Conservation (phyloP, 2,888 invertebrate genomes). For the Tryphoninae sp. region DNA sequence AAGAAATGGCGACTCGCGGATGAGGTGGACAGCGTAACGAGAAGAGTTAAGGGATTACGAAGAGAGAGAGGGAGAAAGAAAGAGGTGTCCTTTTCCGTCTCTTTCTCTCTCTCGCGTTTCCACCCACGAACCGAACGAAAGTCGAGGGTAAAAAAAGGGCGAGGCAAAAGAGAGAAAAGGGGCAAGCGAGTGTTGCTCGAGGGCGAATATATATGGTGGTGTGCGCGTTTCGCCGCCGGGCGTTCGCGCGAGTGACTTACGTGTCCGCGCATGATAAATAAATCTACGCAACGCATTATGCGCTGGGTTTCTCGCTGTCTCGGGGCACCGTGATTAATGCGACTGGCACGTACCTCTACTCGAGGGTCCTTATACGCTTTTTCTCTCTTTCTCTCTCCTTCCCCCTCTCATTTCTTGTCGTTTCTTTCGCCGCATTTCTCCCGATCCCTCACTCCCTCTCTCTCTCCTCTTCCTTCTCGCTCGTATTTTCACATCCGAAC, state of each 20-base stretch:
- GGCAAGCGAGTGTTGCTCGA: neutral
- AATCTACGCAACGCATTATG: conserved; percentile 77
- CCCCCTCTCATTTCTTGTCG: conserved; percentile 3
- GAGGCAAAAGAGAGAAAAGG: neutral
- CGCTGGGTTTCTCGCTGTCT: conserved; percentile 74
- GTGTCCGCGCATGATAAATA: conserved; percentile 77
- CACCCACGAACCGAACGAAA: conserved; percentile 30
- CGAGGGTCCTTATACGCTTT: conserved; percentile 38
- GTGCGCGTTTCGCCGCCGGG: conserved; percentile 63
- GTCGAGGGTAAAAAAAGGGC: neutral
- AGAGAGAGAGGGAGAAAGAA: neutral
- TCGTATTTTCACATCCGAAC: conserved; percentile 19
- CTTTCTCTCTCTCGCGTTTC: conserved; percentile 18
- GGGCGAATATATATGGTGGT: conserved; percentile 63
- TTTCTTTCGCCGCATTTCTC: conserved; percentile 29
- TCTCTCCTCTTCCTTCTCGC: conserved; percentile 40
- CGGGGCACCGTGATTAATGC: conserved; percentile 74
- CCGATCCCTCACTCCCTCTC: conserved; percentile 40
- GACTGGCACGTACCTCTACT: conserved; percentile 60
- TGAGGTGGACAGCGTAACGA: conserved; percentile 34
- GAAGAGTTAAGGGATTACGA: conserved; percentile 32
- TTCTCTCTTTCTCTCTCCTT: conserved; percentile 28
- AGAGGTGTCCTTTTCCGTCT: neutral
- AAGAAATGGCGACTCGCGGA: neutral
- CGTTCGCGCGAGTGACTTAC: conserved; percentile 74